Evolutionary conservation across 2,797 vertebrate species (phyloP), one percentile per base, ranked within the genome.

Genomic region (Aulostomus chinensis): DNA sequence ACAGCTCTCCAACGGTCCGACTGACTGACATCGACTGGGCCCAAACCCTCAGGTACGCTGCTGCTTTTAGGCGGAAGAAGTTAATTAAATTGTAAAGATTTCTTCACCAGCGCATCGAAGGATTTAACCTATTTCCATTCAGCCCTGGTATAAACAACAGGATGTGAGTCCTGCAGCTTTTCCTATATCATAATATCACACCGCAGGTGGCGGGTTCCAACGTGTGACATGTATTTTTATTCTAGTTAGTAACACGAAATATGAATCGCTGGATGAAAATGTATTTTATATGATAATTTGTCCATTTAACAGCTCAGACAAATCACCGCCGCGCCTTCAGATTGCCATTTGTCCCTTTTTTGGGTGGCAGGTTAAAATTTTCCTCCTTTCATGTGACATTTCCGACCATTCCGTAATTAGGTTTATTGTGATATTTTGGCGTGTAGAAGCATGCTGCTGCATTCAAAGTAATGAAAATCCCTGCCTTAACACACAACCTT

Each of bases 211-310:
- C 15, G 48, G 25, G 34, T 52, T 50, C 33, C 29, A 76, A 36
- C 14, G 30, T 20, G 49, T 61, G 59, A 34, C 49, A 65, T 28
- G 21, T 43, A 20, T 58, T 61, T 52, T 60, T 32, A 18, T 28
- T 39, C 15, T 37, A 3, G 3, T 2, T 21, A 5, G n/a, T n/a
- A 9, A 48, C 39, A 33, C 6, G 25, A 20, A 1, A n/a, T 11
- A 9, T 14, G 26, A 80, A 68, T 76, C 67, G 16, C 30, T 21
- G 45, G 37, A 52, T 43, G 52, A 59, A 55, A 34, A 37, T 41
- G 32, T 51, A 31, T 66, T 73, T 68, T 69, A 66, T 67, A 80
- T 66, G 68, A 72, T 76, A 71, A 80, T 81, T 64, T 58, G 35
- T 31, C 55, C 36, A 35, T 78, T 79, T 59, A 72, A 70, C 72